Conservation (phyloP, 30 jellyfish, hydroid and myxozoan species). For the Hydractinia echinata region DNA sequence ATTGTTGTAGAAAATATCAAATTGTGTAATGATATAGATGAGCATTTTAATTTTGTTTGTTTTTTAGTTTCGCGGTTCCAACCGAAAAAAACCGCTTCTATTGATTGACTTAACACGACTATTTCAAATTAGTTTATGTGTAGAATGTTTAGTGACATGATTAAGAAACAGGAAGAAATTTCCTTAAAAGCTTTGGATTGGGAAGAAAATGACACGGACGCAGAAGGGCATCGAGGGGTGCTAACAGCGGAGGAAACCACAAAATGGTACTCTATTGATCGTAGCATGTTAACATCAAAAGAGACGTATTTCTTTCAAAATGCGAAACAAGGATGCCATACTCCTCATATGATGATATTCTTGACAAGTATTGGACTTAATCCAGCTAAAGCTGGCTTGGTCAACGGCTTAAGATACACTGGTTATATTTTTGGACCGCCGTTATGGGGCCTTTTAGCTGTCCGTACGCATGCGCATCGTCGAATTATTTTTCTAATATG, state of each 20-base stretch:
- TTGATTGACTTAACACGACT: too few species aligned
- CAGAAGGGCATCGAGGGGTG: neutral
- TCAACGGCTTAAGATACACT: neutral
- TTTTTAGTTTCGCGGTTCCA: too few species aligned
- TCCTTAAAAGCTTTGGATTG: too few species aligned
- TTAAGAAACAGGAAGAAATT: too few species aligned
- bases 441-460: conserved; percentile 19
- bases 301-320: neutral
- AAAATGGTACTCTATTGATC: conserved; percentile 17
- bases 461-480: conserved; percentile 9
- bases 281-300: conserved; percentile 12
- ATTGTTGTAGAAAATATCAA: too few species aligned
- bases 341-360: conserved; percentile 13
- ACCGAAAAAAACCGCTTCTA: too few species aligned
- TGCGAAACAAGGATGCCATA: conserved; percentile 3
- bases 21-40: too few species aligned
- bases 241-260: neutral
- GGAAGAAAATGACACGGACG: too few species aligned
- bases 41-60: too few species aligned
- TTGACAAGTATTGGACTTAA: conserved; percentile 21
- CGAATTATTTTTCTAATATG: neutral
- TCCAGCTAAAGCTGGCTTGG: conserved; percentile 10
- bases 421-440: conserved; percentile 12
- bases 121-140: too few species aligned
- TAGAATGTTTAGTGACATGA: too few species aligned